Evolutionary conservation across 2,797 vertebrate genomes (phyloP), one percentile per base, ranked within the genome.

Genomic region (Argyrosomus regius): DNA sequence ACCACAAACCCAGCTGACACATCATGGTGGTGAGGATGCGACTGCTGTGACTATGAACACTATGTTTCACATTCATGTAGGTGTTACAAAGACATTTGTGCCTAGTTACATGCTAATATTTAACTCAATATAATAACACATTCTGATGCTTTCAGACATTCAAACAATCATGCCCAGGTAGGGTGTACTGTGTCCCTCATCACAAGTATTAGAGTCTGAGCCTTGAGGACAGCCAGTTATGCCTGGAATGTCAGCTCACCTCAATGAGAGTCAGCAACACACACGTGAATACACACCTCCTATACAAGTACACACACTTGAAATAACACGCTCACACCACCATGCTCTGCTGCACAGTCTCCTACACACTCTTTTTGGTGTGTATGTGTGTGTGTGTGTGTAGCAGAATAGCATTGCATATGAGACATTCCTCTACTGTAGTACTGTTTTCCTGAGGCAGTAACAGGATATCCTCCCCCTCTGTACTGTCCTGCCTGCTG

Each of bases 241-340:
- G 94, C 76, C 56, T 89, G 93, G 96, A 96, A 97, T 96, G 95
- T 95, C 86, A 86, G 87, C 84, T 93, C 87, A 95, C 94, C 88
- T 94, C 93, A 90, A 65, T 71, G 26, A 84, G 86, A 85, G 69
- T 60, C 75, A 86, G 45, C 84, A 65, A 72, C 64, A 76, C 63
- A 88, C 74, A 89, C 75, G 65, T 62, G 78, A 82, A 73, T 50
- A 77, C 87, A 84, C 85, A 92, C 75, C 80, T 80, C 46, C 28
- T 39, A 49, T 43, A 75, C 57, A 68, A 65, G 63, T 54, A 70
- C 77, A 82, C 75, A 68, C 72, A 71, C 74, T 75, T 65, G 28
- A 57, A 82, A 66, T 61, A 43, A 61, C 59, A 78, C 79, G 68
- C 68, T 66, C 14, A 26, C 50, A 56, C 70, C 1, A n/a, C 5